These are phyloP conservation scores for Cynoglossus semilaevis DNA, from an alignment of 2,113 vertebrate genomes.

Conservation along the genomic window DNA sequence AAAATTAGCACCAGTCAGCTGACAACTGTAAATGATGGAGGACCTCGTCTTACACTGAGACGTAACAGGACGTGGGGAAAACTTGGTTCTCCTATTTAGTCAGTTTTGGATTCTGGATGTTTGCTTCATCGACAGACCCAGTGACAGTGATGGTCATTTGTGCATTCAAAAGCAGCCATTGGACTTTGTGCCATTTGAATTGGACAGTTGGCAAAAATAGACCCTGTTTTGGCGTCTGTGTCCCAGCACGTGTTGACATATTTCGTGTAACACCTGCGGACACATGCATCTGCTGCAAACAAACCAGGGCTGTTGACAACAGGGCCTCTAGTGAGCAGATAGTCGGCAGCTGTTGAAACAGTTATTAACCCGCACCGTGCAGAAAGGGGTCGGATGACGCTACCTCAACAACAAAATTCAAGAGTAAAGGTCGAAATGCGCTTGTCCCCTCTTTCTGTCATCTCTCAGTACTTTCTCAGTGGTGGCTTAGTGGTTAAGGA, in stretches of 20 bases:
- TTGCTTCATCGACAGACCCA: too few relatives aligned
- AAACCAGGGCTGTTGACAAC: constrained; percentile 58
- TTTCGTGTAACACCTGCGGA: constrained; percentile 47
- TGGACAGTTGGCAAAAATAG: constrained; percentile 44
- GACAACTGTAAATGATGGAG: constrained; percentile 26
- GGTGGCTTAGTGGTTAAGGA: too few relatives aligned
- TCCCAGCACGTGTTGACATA: constrained; percentile 29
- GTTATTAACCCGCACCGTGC: constrained; percentile 13
- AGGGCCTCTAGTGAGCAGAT: constrained; percentile 30
- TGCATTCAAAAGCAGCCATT: neutral
- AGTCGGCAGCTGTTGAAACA: constrained; percentile 45
- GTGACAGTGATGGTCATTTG: constrained; percentile 7
- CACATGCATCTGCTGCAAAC: constrained; percentile 39
- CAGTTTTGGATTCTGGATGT: neutral
- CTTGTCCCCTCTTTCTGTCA: neutral
- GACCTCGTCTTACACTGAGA: constrained; percentile 19
- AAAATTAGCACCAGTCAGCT: constrained; percentile 8
- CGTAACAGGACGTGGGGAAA: constrained; percentile 23
- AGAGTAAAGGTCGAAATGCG: constrained; percentile 16
- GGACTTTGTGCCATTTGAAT: constrained; percentile 24
- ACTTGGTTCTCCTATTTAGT: constrained; percentile 30
- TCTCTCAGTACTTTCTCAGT: neutral
- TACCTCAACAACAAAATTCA: constrained; percentile 10
- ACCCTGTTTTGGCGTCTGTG: neutral
- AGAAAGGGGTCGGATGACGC: constrained; percentile 27